Evolutionary conservation across 2,113 vertebrate genomes (phyloP).

Genomic region (Hemiprocne comata): DNA sequence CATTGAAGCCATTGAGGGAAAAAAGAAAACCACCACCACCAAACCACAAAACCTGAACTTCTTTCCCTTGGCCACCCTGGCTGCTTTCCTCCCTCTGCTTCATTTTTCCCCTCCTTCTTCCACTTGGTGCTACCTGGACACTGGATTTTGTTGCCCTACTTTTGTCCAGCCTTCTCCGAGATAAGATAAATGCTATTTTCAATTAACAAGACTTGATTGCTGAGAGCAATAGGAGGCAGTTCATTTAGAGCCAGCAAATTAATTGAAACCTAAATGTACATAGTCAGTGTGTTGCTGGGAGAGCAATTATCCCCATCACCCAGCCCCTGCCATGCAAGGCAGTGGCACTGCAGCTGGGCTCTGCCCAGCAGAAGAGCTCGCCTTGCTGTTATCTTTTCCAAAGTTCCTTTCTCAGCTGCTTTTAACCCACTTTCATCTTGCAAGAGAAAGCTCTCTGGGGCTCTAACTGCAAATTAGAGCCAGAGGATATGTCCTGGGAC

Average conservation of each 20-base stretch:
- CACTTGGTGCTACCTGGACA: not conserved
- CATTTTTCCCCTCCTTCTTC: not conserved
- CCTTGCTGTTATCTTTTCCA: not conserved
- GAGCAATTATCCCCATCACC: conserved; percentile 45
- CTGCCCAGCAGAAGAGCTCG: not conserved
- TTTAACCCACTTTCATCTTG: not conserved
- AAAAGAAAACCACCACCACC: too few relatives aligned
- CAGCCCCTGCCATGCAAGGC: not conserved
- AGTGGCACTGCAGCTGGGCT: not conserved
- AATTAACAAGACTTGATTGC: conserved; percentile 75
- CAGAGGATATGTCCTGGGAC: not conserved
- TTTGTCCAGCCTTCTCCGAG: conserved; percentile 63
- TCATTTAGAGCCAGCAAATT: conserved; percentile 71
- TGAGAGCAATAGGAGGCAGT: conserved; percentile 68
- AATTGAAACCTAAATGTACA: conserved; percentile 67
- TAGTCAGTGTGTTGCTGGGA: conserved; percentile 44
- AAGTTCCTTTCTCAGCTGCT: not conserved
- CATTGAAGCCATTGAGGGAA: accelerated
- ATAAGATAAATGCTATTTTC: conserved; percentile 70
- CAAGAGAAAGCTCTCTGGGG: not conserved
- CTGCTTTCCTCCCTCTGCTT: not conserved
- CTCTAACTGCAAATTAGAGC: not conserved
- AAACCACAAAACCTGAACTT: too few relatives aligned
- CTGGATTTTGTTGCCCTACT: conserved; percentile 63
- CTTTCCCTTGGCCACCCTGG: not conserved